These are phyloP conservation scores for Leuciscus idus DNA, from an alignment of 2,113 vertebrate species.

Conservation along the genomic window DNA sequence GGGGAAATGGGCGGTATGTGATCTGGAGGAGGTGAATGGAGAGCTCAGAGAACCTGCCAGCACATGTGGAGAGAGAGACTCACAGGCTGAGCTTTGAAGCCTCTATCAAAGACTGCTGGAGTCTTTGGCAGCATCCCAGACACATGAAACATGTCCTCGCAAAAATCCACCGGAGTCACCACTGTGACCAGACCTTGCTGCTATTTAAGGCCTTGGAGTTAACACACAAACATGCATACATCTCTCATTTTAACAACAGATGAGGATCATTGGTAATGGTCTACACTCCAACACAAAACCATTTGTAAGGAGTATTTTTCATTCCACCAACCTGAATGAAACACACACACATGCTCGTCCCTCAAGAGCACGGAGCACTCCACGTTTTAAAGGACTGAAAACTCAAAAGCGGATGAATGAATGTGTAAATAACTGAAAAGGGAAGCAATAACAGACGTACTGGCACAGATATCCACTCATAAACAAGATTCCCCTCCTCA, in stretches of 20 bases:
- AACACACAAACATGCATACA: slow-evolving; percentile 3
- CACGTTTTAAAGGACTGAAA: slow-evolving; percentile 17
- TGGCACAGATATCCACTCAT: slow-evolving; percentile 48
- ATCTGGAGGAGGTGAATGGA: slow-evolving; percentile 46
- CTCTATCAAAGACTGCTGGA: slow-evolving; percentile 75
- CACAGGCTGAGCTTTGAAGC: slow-evolving; percentile 73
- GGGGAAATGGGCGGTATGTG: neutral
- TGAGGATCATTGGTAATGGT: slow-evolving; percentile 8
- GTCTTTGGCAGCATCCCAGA: slow-evolving; percentile 69
- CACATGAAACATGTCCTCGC: slow-evolving; percentile 60
- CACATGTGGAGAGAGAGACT: slow-evolving; percentile 64
- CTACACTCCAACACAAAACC: neutral
- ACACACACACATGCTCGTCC: slow-evolving; percentile 4
- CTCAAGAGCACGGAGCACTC: neutral
- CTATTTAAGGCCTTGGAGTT: neutral
- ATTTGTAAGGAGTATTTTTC: slow-evolving; percentile 1
- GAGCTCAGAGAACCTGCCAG: slow-evolving; percentile 64
- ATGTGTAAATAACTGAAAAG: slow-evolving; percentile 57
- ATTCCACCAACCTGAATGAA: neutral
- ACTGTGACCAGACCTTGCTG: slow-evolving; percentile 57
- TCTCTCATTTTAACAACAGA: neutral
- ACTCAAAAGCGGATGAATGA: neutral
- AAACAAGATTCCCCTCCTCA: slow-evolving; percentile 60
- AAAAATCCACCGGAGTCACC: slow-evolving; percentile 60
- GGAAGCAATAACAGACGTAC: slow-evolving; percentile 36